Evolutionary conservation across 2,888 invertebrate species (phyloP).

Genomic region (Drosophila barbarae): DNA sequence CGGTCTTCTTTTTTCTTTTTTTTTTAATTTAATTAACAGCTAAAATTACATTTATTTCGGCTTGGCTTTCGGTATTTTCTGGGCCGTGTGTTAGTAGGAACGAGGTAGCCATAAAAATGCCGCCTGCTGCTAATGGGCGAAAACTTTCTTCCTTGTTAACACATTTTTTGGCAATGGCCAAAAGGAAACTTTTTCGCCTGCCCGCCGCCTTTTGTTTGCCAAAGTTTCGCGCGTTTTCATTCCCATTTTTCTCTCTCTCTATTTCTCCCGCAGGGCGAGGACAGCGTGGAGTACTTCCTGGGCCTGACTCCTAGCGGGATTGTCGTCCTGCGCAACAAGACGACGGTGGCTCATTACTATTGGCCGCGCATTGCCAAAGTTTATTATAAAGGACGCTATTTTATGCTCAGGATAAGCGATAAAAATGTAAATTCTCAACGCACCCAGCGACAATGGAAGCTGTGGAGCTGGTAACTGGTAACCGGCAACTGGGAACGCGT

Average conservation of each 20-base stretch:
- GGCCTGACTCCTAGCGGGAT: conserved; percentile 97
- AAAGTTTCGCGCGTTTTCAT: conserved; percentile 42
- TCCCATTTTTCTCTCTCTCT: conserved; percentile 24
- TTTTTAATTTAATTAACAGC: conserved; percentile 72
- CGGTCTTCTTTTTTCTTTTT: conserved; percentile 4
- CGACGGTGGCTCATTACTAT: conserved; percentile 98
- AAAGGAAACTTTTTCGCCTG: conserved; percentile 65
- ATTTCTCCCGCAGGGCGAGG: conserved; percentile 88
- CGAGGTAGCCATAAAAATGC: conserved; percentile 47
- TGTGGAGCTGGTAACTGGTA: conserved; percentile 19
- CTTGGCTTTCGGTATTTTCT: conserved; percentile 19
- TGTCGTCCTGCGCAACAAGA: conserved; percentile 95
- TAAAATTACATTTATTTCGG: conserved; percentile 58
- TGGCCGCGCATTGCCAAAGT: conserved; percentile 99
- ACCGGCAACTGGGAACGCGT: conserved; percentile 9
- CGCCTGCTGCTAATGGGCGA: conserved; percentile 66
- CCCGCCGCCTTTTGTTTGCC: conserved; percentile 32
- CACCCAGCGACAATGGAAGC: conserved; percentile 45
- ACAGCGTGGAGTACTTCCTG: conserved; percentile 97
- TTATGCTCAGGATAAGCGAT: conserved; percentile 96
- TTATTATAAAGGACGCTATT: conserved; percentile 97
- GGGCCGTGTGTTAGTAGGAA: conserved; percentile 20
- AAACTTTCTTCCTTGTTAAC: conserved; percentile 64
- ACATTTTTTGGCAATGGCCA: conserved; percentile 61
- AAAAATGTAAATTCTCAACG: conserved; percentile 89